These are phyloP conservation scores for Schlechtendalia chinensis DNA, from an alignment of 1,140 invertebrate genomes.

Conservation along the genomic window DNA sequence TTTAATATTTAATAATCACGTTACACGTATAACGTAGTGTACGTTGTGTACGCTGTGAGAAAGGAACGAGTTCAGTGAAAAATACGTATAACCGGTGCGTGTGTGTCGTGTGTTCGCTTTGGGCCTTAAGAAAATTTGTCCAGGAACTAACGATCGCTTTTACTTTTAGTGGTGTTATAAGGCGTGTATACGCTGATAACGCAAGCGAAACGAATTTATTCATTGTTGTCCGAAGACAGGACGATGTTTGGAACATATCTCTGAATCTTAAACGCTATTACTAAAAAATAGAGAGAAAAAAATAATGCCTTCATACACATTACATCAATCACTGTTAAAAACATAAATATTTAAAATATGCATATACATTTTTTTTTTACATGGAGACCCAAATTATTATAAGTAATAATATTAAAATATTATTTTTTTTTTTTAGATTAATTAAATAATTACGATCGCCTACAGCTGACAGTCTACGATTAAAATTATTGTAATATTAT, in stretches of 20 bases:
- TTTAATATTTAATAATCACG: background rate
- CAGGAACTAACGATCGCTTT: background rate
- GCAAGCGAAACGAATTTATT: slow-evolving; percentile 20
- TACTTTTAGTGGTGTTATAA: background rate
- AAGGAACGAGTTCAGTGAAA: background rate
- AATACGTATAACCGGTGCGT: background rate
- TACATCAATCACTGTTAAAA: no score
- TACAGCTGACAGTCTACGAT: no score
- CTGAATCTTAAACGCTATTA: background rate
- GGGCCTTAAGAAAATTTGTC: background rate
- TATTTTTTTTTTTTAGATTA: no score
- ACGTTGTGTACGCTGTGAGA: background rate
- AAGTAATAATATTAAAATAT: no score
- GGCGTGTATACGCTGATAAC: slow-evolving; percentile 8
- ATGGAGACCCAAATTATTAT: no score
- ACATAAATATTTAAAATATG: no score
- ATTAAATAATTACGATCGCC: no score
- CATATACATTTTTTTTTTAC: no score
- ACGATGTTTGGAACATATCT: slow-evolving; percentile 14
- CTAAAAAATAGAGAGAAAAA: background rate
- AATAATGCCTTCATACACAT: background rate
- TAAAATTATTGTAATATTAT: no score
- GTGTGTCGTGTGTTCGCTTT: background rate
- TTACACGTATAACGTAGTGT: background rate
- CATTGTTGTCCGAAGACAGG: background rate